Conservation (phyloP, 2,888 invertebrate species). For the Camponotus fellah region DNA sequence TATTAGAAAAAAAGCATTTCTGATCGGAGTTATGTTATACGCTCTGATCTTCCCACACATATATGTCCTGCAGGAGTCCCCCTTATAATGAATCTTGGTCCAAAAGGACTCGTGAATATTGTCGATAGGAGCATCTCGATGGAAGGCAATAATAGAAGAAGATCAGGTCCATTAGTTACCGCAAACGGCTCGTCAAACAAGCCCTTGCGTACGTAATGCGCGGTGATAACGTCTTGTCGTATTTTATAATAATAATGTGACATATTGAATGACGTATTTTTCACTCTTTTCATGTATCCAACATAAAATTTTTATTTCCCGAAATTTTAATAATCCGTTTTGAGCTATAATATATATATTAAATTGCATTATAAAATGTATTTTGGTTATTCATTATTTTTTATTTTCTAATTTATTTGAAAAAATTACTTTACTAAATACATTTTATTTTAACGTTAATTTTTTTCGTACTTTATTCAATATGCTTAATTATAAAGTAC, state of each 20-base stretch:
- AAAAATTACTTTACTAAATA: not conserved
- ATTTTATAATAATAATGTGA: constrained; percentile 49
- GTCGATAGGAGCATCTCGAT: constrained; percentile 48
- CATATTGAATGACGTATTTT: constrained; percentile 26
- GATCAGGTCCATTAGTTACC: constrained; percentile 73
- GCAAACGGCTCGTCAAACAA: constrained; percentile 68
- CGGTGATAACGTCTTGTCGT: constrained; percentile 45
- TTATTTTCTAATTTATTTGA: not conserved
- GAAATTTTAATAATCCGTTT: constrained; percentile 18
- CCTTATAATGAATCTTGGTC: constrained; percentile 36
- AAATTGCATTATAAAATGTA: not conserved
- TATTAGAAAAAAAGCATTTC: constrained; percentile 5
- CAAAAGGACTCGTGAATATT: constrained; percentile 42
- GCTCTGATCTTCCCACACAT: not conserved
- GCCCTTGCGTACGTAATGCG: constrained; percentile 56
- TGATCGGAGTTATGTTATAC: constrained; percentile 3
- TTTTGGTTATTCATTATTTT: not conserved
- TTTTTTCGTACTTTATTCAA: not conserved
- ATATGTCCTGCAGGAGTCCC: constrained; percentile 7
- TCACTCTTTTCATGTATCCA: not conserved
- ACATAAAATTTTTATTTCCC: constrained; percentile 14
- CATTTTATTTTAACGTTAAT: not conserved
- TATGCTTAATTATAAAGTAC: not conserved
- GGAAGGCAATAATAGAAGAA: constrained; percentile 60
- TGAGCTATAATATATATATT: not conserved